Base-by-base conservation (phyloP, 2,888 invertebrate genomes). In the Chesias legatella region DNA sequence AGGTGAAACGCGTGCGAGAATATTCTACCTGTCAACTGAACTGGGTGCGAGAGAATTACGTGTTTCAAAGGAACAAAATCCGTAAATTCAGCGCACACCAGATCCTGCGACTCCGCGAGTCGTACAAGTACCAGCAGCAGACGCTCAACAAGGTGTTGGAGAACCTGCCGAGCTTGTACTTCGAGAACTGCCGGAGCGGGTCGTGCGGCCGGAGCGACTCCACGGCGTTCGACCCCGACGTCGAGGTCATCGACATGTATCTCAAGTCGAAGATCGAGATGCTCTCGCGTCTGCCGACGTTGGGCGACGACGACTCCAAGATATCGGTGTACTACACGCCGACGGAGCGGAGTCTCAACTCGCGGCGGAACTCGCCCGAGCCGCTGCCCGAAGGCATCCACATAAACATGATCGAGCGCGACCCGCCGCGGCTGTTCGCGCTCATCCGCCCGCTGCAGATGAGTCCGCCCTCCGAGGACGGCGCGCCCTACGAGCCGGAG, bases 101-200 rank as follows among this genome's bases (percentile, higher is more conserved):
- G 80, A 92, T 98, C 43, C 86, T 97, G 29, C 91, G 95, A 34
- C 84, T 98, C 28, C 92, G 97, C 20, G 97, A 98, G 76, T 96
- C 97, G 6, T 98, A 96, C 90, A 98, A 98, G 79, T 95, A 97
- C 71, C 98, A 98, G 79, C 98, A 98, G 76, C 96, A 97, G 79
- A 96, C 97, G 7, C 86, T 98, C 34, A 96, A 97, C 85, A 98
- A 98, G 76, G 94, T 98, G 4, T 83, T 98, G 41, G 98, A 98
- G 78, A 97, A 97, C 76, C 89, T 98, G 61, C 96, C 96, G 25
- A 95, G 93, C 65, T 88, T 96, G 36, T 96, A 97, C 82, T 93
- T 98, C 71, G 98, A 98, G 76, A 97, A 97, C 82, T 98, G 98
- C 71, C 93, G 96, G 23, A 95, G 94, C 55, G 94, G 95, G 2